Conservation (phyloP, 2,113 vertebrate genomes). For the Pelvicachromis taeniatus region DNA sequence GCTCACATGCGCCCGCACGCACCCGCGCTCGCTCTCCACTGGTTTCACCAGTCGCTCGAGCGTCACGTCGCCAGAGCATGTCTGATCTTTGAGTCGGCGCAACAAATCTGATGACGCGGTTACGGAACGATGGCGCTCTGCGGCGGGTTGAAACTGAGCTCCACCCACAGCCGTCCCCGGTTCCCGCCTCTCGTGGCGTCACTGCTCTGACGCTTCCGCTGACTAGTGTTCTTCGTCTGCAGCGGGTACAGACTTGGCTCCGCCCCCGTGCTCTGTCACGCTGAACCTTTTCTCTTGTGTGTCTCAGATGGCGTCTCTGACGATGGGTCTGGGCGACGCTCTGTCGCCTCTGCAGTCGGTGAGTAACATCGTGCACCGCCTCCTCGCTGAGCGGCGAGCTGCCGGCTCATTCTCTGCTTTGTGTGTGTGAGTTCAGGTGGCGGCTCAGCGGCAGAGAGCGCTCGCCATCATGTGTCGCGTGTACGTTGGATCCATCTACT, state of each 20-base stretch:
- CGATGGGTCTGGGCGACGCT: slow-evolving; percentile 93
- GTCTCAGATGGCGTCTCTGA: slow-evolving; percentile 94
- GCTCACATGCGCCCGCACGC: too few species aligned
- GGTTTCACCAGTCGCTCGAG: neutral
- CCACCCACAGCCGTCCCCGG: neutral
- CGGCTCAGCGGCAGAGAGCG: slow-evolving; percentile 91
- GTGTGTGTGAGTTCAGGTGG: slow-evolving; percentile 74
- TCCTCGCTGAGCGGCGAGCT: neutral
- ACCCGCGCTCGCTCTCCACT: neutral
- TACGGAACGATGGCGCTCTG: neutral
- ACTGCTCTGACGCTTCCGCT: neutral
- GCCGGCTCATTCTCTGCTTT: neutral
- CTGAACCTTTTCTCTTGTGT: neutral
- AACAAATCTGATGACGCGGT: rapidly evolving
- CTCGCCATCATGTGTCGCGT: slow-evolving; percentile 96
- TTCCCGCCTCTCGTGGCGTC: neutral
- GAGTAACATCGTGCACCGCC: slow-evolving; percentile 62
- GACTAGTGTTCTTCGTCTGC: neutral
- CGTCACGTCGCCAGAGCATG: neutral
- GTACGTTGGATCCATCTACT: slow-evolving; percentile 95
- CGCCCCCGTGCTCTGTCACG: neutral
- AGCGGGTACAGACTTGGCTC: neutral
- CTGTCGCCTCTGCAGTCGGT: slow-evolving; percentile 97
- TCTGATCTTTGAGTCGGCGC: neutral
- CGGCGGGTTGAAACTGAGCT: neutral